Base-by-base conservation (phyloP, 2,888 invertebrate species). In the Meganola albula region DNA sequence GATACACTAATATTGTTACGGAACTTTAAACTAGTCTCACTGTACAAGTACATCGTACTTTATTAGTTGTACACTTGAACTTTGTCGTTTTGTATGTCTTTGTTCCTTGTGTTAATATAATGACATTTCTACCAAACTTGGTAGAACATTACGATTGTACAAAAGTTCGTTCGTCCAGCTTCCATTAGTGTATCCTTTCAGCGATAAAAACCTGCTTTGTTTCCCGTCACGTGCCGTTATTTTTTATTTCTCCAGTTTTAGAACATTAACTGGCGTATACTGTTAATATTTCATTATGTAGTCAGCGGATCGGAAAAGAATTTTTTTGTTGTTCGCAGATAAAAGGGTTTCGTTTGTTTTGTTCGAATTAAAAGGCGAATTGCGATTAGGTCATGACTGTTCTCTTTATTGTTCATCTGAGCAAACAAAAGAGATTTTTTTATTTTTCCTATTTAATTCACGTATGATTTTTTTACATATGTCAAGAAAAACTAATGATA, bases 141-240 rank as follows among this genome's bases (percentile, higher is more conserved):
- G 45, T 43, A 44, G 42, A 55, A 56, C 47, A 53, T 53, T 44
- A 50, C 54, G 54, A 61, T 58, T 53, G 58, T 47, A 56, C 55
- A 51, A 57, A 51, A 58, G 58, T 57, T 51, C 48, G 40, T 45
- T 62, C 54, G 63, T 63, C 63, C 66, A 54, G 63, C 65, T 44
- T 63, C 69, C 72, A 76, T 77, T 76, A 76, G 63, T 56, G 56
- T 58, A 76, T 75, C 75, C 63, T 70, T 66, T 63, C 54, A 61
- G 50, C 70, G 74, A 79, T 80, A 78, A 78, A 75, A 78, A 74
- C 66, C 69, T 70, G 74, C 71, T 77, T 79, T 77, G 75, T 77
- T 75, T 69, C 58, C 62, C 75, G 72, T 77, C 78, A 78, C 77
- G 74, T 76, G 51, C 64, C 63, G 62, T 73, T 74, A 74, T 75